A percentile compares a stretch with the other conserved stretches of the same genome.
Evolutionary conservation across 2,888 invertebrate species (phyloP).

Genomic region (Zygaena filipendulae): DNA sequence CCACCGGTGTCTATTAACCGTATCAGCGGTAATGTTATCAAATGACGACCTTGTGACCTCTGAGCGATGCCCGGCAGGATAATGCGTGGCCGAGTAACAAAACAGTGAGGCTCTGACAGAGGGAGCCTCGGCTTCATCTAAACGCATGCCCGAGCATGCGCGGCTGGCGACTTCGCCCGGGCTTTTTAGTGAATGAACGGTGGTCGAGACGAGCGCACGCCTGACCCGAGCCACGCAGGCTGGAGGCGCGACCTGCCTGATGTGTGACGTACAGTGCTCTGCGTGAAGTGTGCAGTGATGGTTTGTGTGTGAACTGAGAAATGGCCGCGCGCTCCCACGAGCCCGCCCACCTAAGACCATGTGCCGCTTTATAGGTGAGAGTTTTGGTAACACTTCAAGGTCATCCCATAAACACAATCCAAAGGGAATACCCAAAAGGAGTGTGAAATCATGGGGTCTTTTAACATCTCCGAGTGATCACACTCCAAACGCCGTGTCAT

Average conservation of each 20-base stretch:
- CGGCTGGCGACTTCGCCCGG: constrained; percentile 40
- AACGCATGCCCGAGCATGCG: constrained; percentile 56
- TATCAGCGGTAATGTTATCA: no score
- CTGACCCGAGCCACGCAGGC: constrained; percentile 19
- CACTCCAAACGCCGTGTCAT: no score
- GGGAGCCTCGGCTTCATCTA: constrained; percentile 42
- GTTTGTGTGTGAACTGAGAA: constrained; percentile 37
- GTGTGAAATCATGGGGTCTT: no score
- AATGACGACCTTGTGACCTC: constrained; percentile 56
- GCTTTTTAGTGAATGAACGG: constrained; percentile 57
- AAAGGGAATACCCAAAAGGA: constrained; percentile 22
- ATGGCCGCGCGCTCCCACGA: constrained; percentile 52
- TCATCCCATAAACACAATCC: constrained; percentile 41
- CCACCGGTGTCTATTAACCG: no score
- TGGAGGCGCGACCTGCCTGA: constrained; percentile 25
- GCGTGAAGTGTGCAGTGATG: constrained; percentile 38
- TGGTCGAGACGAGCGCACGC: constrained; percentile 33
- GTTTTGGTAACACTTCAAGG: constrained; percentile 32
- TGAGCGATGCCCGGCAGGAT: constrained; percentile 35
- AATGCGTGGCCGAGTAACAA: constrained; percentile 36
- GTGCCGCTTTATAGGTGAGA: constrained; percentile 55
- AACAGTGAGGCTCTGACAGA: no score
- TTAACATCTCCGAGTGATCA: no score
- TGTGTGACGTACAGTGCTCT: constrained; percentile 41
- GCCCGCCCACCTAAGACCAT: constrained; percentile 53